Conservation (phyloP, 2,888 invertebrate genomes). For the Epistrophe eligans region DNA sequence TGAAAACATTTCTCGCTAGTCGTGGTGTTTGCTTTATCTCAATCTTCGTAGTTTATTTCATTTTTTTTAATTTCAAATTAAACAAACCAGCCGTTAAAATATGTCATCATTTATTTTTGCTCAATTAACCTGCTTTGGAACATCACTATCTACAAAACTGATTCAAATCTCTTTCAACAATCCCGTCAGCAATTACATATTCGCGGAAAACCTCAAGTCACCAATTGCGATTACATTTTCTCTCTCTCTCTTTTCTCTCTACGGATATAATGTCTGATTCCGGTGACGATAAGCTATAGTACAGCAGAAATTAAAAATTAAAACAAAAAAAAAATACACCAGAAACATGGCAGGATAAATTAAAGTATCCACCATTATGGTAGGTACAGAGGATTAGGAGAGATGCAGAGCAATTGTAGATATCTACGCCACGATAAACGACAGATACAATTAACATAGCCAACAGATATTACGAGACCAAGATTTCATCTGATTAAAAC, state of each 20-base stretch:
- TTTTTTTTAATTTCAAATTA: not conserved
- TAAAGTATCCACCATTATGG: constrained; percentile 49
- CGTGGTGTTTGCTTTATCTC: not conserved
- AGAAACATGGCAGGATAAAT: constrained; percentile 41
- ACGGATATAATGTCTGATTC: constrained; percentile 28
- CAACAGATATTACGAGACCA: constrained; percentile 57
- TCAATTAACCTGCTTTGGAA: constrained; percentile 37
- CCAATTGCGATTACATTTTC: constrained; percentile 48
- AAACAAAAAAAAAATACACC: constrained; percentile 22
- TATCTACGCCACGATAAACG: constrained; percentile 57
- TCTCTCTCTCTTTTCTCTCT: constrained; percentile 9
- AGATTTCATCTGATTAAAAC: constrained; percentile 53
- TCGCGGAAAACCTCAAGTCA: constrained; percentile 45
- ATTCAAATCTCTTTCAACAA: constrained; percentile 36
- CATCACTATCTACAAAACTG: constrained; percentile 30
- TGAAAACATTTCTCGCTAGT: not conserved
- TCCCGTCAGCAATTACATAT: constrained; percentile 57
- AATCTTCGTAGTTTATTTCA: not conserved
- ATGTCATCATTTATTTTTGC: constrained; percentile 30
- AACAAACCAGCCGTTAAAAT: constrained; percentile 1
- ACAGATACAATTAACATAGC: constrained; percentile 70
- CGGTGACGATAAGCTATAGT: constrained; percentile 31
- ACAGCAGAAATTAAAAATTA: not conserved
- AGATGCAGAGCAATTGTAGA: constrained; percentile 55
- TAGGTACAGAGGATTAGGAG: constrained; percentile 23